These are phyloP conservation scores for Bettongia penicillata DNA, from an alignment of 2,113 vertebrate genomes.

Conservation along the genomic window DNA sequence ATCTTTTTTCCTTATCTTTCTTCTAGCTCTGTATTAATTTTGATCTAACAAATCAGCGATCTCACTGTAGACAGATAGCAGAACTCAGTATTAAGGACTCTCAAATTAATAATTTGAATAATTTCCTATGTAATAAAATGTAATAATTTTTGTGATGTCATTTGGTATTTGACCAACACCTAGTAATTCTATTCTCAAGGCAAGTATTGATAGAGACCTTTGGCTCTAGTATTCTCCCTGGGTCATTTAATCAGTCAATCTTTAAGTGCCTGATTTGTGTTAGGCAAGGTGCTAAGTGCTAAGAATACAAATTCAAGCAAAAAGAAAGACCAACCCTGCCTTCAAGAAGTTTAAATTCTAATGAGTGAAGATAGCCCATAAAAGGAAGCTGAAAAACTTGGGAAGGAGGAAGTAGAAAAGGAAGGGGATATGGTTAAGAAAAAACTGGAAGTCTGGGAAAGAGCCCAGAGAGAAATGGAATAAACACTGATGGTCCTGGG, in stretches of 20 bases:
- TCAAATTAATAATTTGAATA: background rate
- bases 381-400: background rate
- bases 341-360: background rate
- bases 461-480: background rate
- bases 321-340: background rate
- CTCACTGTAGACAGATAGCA: background rate
- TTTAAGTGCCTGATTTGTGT: background rate
- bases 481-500: background rate
- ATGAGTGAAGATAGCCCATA: background rate
- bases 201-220: background rate
- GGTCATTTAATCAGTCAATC: background rate
- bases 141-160: background rate
- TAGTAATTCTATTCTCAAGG: background rate
- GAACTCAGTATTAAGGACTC: background rate
- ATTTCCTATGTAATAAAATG: background rate
- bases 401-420: background rate
- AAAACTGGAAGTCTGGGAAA: background rate
- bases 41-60: background rate
- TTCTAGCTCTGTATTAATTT: background rate
- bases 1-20: background rate
- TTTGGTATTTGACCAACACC: background rate
- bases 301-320: background rate
- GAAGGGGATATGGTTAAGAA: background rate
- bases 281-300: background rate
- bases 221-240: background rate